phyloP scores from a whole-genome alignment of 92 coral and sea anemone genomes.

The Epizoanthus fatuus region DNA sequence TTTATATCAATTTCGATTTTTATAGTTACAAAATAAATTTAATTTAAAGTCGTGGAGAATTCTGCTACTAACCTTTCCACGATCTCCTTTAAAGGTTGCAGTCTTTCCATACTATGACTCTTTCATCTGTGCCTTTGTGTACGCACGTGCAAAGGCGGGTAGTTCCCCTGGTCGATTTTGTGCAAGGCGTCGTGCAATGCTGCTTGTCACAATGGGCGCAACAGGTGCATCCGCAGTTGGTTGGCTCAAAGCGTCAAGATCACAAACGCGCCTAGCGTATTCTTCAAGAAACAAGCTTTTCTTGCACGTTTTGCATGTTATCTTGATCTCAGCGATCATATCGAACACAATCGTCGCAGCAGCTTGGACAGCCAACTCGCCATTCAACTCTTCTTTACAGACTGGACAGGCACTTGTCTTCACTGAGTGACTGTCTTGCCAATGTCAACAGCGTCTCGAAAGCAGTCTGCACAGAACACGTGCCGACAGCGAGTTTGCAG shows the following conservation, averaged over 20 bases:
- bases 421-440: too few species aligned
- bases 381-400: conserved; percentile 5
- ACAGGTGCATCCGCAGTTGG: conserved; percentile 23
- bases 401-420: conserved; percentile 10
- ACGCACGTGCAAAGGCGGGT: neutral
- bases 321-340: neutral
- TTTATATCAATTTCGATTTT: too few species aligned
- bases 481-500: neutral
- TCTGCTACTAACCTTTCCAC: neutral
- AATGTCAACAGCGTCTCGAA: neutral
- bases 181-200: neutral
- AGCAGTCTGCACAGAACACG: neutral
- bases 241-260: neutral
- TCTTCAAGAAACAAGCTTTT: neutral
- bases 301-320: neutral
- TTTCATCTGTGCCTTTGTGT: too few species aligned
- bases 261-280: neutral
- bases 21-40: too few species aligned
- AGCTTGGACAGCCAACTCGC: conserved; percentile 2
- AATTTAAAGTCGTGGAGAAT: too few species aligned
- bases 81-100: neutral
- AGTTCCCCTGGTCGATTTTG: neutral
- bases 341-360: neutral
- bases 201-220: conserved; percentile 3
- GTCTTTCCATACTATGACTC: neutral